Percentiles rank a stretch among this genome's conserved stretches.
These are phyloP conservation scores for Archilochus colubris DNA, from an alignment of 2,113 vertebrate species.

Conservation along the genomic window DNA sequence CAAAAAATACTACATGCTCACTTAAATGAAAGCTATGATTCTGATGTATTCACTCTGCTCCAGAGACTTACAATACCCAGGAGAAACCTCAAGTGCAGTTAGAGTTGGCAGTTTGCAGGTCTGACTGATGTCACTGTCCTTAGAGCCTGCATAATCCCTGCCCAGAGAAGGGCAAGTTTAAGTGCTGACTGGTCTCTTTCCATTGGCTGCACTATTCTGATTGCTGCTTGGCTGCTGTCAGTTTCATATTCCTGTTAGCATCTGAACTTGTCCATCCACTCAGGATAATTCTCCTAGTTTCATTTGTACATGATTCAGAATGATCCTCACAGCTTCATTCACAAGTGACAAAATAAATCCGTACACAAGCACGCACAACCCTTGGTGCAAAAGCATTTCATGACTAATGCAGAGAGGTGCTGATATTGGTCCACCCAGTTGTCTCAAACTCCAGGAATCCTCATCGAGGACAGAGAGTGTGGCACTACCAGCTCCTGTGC, in stretches of 20 bases:
- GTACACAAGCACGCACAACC: fast-evolving
- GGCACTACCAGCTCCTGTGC: background rate
- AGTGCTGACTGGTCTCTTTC: background rate
- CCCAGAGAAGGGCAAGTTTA: background rate
- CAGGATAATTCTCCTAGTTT: background rate
- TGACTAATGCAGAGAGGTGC: background rate
- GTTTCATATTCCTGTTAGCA: background rate
- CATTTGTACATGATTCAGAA: background rate
- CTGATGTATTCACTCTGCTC: background rate
- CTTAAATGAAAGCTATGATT: background rate
- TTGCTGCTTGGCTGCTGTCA: background rate
- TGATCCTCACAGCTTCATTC: background rate
- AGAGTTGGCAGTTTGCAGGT: background rate
- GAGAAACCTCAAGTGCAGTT: background rate
- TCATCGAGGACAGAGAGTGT: background rate
- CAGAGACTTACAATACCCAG: background rate
- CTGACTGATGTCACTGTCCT: slow-evolving; percentile 24
- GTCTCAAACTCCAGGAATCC: background rate
- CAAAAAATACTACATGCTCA: background rate
- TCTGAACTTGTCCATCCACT: background rate
- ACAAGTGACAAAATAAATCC: background rate
- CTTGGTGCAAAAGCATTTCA: background rate
- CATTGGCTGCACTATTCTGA: fast-evolving
- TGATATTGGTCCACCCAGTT: background rate
- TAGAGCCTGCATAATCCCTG: background rate